Percentiles rank a stretch among this genome's conserved stretches.
phyloP scores from a whole-genome alignment of 2,888 invertebrate genomes.

The Hipparchia semele region DNA sequence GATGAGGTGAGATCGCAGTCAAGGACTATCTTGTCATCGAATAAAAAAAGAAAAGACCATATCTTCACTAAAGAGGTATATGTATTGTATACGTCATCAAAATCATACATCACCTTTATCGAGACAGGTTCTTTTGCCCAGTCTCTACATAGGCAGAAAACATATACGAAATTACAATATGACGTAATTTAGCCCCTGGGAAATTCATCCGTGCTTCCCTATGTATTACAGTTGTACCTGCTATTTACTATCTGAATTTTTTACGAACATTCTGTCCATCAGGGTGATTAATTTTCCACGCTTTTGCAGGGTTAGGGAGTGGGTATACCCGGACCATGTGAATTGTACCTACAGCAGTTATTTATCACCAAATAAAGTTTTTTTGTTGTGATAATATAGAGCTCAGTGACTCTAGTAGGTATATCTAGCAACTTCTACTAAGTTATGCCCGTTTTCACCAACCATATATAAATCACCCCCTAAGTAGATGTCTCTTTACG shows the following conservation, averaged over 20 bases:
- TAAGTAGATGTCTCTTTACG: no score
- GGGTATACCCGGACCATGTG: not conserved
- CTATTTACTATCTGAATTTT: conserved; percentile 28
- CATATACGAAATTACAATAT: conserved; percentile 5
- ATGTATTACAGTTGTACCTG: conserved; percentile 19
- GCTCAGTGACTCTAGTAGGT: not conserved
- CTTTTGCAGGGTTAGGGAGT: not conserved
- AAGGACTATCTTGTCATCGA: no score
- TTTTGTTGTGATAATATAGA: not conserved
- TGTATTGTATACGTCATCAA: not conserved
- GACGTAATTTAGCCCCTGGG: conserved; percentile 26
- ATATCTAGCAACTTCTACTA: not conserved
- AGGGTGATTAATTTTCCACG: conserved; percentile 16
- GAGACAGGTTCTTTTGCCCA: not conserved
- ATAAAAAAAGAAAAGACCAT: not conserved
- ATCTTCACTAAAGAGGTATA: not conserved
- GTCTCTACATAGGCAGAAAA: conserved; percentile 17
- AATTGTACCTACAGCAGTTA: not conserved
- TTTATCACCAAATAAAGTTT: not conserved
- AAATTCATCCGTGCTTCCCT: conserved; percentile 21
- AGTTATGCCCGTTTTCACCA: no score
- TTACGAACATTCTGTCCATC: conserved; percentile 17
- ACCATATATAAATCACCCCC: no score
- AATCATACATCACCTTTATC: conserved; percentile 6
- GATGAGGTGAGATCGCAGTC: no score